Conservation (phyloP, 2,888 invertebrate genomes). For the Anodontia alba region DNA sequence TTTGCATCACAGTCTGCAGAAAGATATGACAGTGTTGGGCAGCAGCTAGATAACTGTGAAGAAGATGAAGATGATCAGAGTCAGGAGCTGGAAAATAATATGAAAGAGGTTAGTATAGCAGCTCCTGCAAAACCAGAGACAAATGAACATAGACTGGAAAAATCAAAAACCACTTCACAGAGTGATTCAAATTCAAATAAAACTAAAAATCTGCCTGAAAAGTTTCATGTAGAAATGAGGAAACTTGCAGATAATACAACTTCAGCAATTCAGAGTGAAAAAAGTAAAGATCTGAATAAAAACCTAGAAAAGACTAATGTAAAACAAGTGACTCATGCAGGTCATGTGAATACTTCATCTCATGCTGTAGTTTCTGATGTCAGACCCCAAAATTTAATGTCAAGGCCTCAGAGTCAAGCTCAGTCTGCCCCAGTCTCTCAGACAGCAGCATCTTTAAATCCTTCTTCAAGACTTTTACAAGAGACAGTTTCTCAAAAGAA, state of each 20-base stretch:
- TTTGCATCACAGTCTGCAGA: background rate
- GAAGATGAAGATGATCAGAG: background rate
- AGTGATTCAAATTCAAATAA: background rate
- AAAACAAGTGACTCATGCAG: background rate
- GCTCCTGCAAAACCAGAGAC: background rate
- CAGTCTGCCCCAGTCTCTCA: background rate
- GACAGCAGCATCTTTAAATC: background rate
- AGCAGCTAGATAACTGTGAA: background rate
- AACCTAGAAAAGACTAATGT: background rate
- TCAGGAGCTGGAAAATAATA: background rate
- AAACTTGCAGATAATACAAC: background rate
- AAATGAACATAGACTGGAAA: background rate
- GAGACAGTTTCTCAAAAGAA: constrained; percentile 57
- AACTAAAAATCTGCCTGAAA: background rate
- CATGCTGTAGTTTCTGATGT: background rate
- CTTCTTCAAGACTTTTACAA: constrained; percentile 49
- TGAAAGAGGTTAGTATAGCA: no score
- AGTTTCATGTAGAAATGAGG: constrained; percentile 9
- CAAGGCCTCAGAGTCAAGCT: background rate
- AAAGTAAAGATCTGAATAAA: constrained; percentile 17
- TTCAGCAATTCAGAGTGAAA: background rate
- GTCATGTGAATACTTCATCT: background rate
- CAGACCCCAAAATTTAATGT: background rate
- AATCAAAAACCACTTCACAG: background rate
- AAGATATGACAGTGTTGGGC: constrained; percentile 27